Conservation (phyloP, 1,140 invertebrate species). For the Drosophila nigrodunni region DNA sequence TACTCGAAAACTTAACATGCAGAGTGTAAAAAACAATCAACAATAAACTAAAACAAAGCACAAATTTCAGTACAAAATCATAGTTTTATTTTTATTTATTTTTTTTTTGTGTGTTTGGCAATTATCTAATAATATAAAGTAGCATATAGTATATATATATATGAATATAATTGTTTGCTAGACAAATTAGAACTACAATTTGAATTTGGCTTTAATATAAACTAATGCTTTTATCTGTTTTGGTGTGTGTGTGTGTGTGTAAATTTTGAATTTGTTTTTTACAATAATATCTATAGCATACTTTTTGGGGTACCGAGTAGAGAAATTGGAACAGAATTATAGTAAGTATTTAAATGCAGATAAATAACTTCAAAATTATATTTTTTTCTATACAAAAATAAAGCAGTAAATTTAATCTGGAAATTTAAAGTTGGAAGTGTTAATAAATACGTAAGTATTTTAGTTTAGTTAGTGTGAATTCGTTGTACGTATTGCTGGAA, state of each 20-base stretch:
- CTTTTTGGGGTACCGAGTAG: background rate
- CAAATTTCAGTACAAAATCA: slow-evolving; percentile 71
- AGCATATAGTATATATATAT: slow-evolving; percentile 20
- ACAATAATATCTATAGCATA: background rate
- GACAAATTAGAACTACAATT: slow-evolving; percentile 55
- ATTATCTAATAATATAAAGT: slow-evolving; percentile 48
- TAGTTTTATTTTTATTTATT: slow-evolving; percentile 66
- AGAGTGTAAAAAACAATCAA: slow-evolving; percentile 18
- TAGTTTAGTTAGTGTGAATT: slow-evolving; percentile 35
- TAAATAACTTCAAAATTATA: slow-evolving; percentile 11
- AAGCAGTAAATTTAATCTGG: slow-evolving; percentile 12
- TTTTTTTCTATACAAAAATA: slow-evolving; percentile 19
- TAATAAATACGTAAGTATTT: slow-evolving; percentile 55
- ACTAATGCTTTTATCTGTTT: slow-evolving; percentile 26
- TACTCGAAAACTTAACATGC: slow-evolving; percentile 37
- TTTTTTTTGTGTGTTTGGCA: slow-evolving; percentile 56
- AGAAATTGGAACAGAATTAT: background rate
- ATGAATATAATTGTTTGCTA: slow-evolving; percentile 50
- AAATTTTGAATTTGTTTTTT: background rate
- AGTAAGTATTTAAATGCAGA: slow-evolving; percentile 11
- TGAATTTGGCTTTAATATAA: slow-evolving; percentile 74
- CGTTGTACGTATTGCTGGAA: slow-evolving; percentile 71
- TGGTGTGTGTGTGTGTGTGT: slow-evolving; percentile 13
- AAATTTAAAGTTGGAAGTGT: slow-evolving; percentile 28
- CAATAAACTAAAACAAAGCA: slow-evolving; percentile 25